phyloP scores from a whole-genome alignment of 2,113 vertebrate genomes.

The Anguilla rostrata region DNA sequence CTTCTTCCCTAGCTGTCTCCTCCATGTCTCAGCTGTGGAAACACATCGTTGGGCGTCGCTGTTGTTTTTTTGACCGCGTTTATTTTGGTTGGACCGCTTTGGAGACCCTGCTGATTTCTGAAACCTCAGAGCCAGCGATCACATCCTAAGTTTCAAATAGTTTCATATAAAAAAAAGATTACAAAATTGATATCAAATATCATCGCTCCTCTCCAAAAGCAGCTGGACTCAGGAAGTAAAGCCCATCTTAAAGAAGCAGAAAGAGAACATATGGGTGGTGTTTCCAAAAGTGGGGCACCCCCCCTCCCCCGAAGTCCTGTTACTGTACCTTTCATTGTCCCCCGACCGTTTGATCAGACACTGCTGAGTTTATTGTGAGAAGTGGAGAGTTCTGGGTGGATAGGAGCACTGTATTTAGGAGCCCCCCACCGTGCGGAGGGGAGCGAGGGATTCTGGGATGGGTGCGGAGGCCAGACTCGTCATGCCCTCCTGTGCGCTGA shows the following conservation, averaged over 20 bases:
- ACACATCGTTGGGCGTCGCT: not conserved
- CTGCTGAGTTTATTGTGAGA: constrained; percentile 52
- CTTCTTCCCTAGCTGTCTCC: not conserved
- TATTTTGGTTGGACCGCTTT: not conserved
- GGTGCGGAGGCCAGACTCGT: too few species aligned
- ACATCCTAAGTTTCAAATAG: not conserved
- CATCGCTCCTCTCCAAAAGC: constrained; percentile 39
- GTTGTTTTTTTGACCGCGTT: not conserved
- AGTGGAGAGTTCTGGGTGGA: constrained; percentile 37
- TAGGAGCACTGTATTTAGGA: constrained; percentile 18
- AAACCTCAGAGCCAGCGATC: not conserved
- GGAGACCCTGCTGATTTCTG: not conserved
- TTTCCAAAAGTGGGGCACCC: constrained; percentile 21
- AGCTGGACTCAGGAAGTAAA: constrained; percentile 35
- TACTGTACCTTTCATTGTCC: constrained; percentile 40
- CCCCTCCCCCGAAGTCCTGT: not conserved
- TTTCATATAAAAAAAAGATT: not conserved
- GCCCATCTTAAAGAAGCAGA: not conserved
- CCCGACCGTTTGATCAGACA: constrained; percentile 46
- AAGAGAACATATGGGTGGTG: constrained; percentile 8
- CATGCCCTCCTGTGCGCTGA: too few species aligned
- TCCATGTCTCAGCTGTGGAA: not conserved
- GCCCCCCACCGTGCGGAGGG: not conserved
- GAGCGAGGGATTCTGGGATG: too few species aligned
- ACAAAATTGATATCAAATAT: constrained; percentile 34